Base-by-base conservation (phyloP, 2,113 vertebrate genomes). In the Asarcornis scutulata region DNA sequence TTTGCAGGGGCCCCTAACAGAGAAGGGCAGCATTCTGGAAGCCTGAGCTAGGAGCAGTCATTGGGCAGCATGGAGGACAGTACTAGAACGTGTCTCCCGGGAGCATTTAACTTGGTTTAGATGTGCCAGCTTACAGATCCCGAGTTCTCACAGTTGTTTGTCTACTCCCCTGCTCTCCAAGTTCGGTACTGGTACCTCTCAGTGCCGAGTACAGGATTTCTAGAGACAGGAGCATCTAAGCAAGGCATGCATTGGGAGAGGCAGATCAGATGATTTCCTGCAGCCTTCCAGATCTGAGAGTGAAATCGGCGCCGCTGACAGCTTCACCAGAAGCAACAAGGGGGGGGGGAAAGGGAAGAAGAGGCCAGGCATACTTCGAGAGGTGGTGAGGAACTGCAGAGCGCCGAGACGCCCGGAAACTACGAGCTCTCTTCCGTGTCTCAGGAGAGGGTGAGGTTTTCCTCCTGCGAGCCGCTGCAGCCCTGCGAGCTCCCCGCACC, bases 261-360 rank as follows among this genome's bases (percentile, higher is more conserved):
- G 11, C 48, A n/a, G 77, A 29, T 36, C 48, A 17, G 6, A 25
- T 21, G 14, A 7, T 11, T 25, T 46, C 23, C 40, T 9, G 26
- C 60, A 55, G 1, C 46, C 38, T 69, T 66, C 38, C 32, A 12
- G 22, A 32, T 7, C 36, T 9, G 40, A 63, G 67, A 75, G 42
- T 2, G 17, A 86, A 75, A 46, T 29, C 8, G 26, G 21, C 42
- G 59, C 16, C 3, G 2, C 34, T 18, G 60, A 69, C 64, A 81
- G 31, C n/a, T 46, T 31, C 55, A 62, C 36, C 13, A 1, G 3
- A 29, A 32, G 59, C 20, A 48, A 48, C 46, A n/a, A 40, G 8
- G 17, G 7, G 3, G 3, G 8, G 14, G 7, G 0, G 0, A 2
- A 22, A 15, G 4, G 5, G 27, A 32, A 44, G 11, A 20, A 6